Conservation (phyloP, 1,140 invertebrate species). For the Bombus pyrosoma region DNA sequence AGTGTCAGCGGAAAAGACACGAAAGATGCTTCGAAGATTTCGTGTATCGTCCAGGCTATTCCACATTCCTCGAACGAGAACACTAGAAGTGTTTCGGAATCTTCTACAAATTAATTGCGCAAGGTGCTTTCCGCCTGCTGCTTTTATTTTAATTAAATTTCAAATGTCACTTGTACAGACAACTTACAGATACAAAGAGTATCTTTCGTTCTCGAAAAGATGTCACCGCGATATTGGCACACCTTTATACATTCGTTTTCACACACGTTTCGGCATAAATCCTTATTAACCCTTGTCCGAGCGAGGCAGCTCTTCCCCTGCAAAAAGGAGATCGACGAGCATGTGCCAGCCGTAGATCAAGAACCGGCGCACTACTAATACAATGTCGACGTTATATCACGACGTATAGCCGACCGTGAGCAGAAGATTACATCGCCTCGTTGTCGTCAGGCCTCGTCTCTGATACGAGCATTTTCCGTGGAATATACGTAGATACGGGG, state of each 20-base stretch:
- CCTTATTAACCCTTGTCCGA: background rate
- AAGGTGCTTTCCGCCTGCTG: too few species aligned
- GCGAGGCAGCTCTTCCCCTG: too few species aligned
- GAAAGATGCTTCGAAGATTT: background rate
- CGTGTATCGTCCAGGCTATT: background rate
- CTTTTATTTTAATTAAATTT: too few species aligned
- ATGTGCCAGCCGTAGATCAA: constrained; percentile 5
- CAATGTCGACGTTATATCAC: constrained; percentile 14
- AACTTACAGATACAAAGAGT: too few species aligned
- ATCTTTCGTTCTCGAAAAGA: too few species aligned
- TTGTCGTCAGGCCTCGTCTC: background rate
- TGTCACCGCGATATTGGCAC: too few species aligned
- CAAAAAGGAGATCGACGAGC: constrained; percentile 5
- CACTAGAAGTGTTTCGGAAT: too few species aligned
- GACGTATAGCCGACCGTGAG: background rate
- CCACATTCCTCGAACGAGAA: background rate
- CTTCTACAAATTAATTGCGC: background rate
- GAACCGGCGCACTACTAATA: background rate
- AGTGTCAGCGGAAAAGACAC: too few species aligned
- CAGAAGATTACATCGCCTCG: constrained; percentile 16
- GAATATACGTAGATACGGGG: background rate
- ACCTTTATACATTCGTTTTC: background rate
- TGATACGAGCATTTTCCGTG: background rate
- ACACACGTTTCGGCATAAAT: background rate
- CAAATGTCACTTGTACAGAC: too few species aligned